phyloP scores from a whole-genome alignment of 1,140 invertebrate species.

The Nixonia krombeini region DNA sequence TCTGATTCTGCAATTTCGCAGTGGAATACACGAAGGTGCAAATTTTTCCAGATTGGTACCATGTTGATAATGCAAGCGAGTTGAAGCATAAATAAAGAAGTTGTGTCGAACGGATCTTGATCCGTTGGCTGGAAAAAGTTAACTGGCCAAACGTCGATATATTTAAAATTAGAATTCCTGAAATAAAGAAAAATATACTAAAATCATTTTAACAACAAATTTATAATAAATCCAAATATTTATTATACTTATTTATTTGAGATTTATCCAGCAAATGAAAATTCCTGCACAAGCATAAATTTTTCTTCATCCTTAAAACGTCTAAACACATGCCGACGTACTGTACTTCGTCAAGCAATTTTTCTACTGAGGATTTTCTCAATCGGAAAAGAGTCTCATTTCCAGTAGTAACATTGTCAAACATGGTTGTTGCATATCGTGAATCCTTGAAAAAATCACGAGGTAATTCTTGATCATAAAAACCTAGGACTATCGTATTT shows the following conservation, averaged over 20 bases:
- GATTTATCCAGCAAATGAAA: conserved; percentile 88
- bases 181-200: conserved; percentile 28
- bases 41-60: conserved; percentile 86
- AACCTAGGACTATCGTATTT: conserved; percentile 94
- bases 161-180: conserved; percentile 77
- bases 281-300: conserved; percentile 93
- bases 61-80: conserved; percentile 97
- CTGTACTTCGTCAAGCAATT: conserved; percentile 71
- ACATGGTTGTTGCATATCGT: conserved; percentile 61
- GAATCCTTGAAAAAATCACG: conserved; percentile 80
- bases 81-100: conserved; percentile 95
- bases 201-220: conserved; percentile 10
- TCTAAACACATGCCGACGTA: conserved; percentile 93
- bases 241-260: conserved; percentile 76
- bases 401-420: conserved; percentile 59
- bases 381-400: conserved; percentile 66
- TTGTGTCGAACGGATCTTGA: conserved; percentile 86
- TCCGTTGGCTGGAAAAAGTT: conserved; percentile 86
- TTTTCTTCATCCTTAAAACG: conserved; percentile 93
- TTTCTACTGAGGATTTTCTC: conserved; percentile 51
- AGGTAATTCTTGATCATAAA: conserved; percentile 84
- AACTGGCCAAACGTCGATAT: conserved; percentile 98
- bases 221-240: too few species aligned
- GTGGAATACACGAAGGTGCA: conserved; percentile 87
- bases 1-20: conserved; percentile 74